Percentiles rank a stretch among this genome's conserved stretches.
These are phyloP conservation scores for Phylloscopus trochiloides DNA, from an alignment of 2,113 vertebrate species.

Conservation along the genomic window DNA sequence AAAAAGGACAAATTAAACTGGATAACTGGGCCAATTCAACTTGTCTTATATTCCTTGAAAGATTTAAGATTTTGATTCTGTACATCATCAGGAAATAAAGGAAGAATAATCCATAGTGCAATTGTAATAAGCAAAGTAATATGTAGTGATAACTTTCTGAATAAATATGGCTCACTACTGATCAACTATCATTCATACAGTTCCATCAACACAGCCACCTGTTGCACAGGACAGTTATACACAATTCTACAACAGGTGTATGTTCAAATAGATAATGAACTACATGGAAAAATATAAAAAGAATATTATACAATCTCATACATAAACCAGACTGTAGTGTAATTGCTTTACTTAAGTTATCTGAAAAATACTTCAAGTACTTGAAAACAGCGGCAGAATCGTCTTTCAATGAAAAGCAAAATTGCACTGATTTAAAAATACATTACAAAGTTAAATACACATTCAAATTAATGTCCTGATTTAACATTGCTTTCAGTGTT, in stretches of 20 bases:
- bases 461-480: constrained; percentile 56
- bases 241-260: constrained; percentile 45
- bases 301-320: constrained; percentile 49
- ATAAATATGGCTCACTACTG: constrained; percentile 76
- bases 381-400: constrained; percentile 40
- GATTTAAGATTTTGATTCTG: constrained; percentile 65
- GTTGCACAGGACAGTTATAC: constrained; percentile 49
- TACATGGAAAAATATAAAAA: constrained; percentile 54
- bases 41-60: constrained; percentile 61
- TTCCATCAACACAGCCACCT: constrained; percentile 48
- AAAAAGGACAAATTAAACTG: constrained; percentile 64
- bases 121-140: constrained; percentile 70
- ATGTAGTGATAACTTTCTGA: constrained; percentile 65
- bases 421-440: constrained; percentile 63
- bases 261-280: constrained; percentile 41
- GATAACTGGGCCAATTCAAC: constrained; percentile 66
- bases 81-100: constrained; percentile 67
- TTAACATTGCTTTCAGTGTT: constrained; percentile 40
- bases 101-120: constrained; percentile 74
- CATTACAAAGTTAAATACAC: constrained; percentile 58
- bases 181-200: constrained; percentile 37
- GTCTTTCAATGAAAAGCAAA: constrained; percentile 47
- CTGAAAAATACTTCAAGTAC: constrained; percentile 49
- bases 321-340: constrained; percentile 42
- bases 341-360: constrained; percentile 46